Percentiles rank a stretch among this genome's conserved stretches.
These are phyloP conservation scores for Petromus typicus DNA, from an alignment of 2,113 vertebrate genomes.

Conservation along the genomic window DNA sequence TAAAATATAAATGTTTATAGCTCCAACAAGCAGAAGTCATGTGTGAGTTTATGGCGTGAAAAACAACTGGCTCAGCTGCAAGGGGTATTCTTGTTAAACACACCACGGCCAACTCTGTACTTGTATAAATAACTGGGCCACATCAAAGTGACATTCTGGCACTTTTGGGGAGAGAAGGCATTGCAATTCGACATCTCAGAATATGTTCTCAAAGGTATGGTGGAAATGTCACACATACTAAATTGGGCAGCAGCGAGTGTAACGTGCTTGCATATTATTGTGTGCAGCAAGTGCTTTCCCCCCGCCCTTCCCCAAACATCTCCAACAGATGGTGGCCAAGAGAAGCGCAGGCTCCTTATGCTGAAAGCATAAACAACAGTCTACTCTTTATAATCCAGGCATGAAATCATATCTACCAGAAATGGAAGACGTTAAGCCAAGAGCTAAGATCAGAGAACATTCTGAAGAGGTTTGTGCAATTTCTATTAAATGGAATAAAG, in stretches of 20 bases:
- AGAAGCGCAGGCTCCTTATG: slow-evolving; percentile 68
- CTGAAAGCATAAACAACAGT: slow-evolving; percentile 67
- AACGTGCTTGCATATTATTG: neutral
- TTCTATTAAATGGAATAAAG: slow-evolving; percentile 71
- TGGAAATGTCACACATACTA: slow-evolving; percentile 67
- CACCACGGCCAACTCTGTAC: neutral
- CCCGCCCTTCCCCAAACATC: neutral
- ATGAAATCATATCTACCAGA: slow-evolving; percentile 74
- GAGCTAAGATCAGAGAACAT: slow-evolving; percentile 58
- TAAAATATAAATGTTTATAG: slow-evolving; percentile 41
- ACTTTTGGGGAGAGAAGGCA: slow-evolving; percentile 14
- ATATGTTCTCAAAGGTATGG: slow-evolving; percentile 55
- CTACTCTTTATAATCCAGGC: slow-evolving; percentile 65
- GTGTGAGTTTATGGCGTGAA: slow-evolving; percentile 26
- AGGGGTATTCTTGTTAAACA: slow-evolving; percentile 29
- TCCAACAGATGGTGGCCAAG: slow-evolving; percentile 81
- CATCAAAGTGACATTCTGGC: slow-evolving; percentile 59
- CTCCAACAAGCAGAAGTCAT: neutral
- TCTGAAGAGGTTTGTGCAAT: slow-evolving; percentile 54
- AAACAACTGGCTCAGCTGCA: slow-evolving; percentile 51
- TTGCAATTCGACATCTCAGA: slow-evolving; percentile 64
- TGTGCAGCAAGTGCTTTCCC: neutral
- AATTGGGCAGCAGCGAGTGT: neutral
- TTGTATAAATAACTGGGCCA: slow-evolving; percentile 61
- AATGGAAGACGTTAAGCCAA: slow-evolving; percentile 72